Percentiles rank a stretch among this genome's conserved stretches.
These are phyloP conservation scores for Ceyx margarethae DNA, from an alignment of 2,113 vertebrate genomes.

Conservation along the genomic window DNA sequence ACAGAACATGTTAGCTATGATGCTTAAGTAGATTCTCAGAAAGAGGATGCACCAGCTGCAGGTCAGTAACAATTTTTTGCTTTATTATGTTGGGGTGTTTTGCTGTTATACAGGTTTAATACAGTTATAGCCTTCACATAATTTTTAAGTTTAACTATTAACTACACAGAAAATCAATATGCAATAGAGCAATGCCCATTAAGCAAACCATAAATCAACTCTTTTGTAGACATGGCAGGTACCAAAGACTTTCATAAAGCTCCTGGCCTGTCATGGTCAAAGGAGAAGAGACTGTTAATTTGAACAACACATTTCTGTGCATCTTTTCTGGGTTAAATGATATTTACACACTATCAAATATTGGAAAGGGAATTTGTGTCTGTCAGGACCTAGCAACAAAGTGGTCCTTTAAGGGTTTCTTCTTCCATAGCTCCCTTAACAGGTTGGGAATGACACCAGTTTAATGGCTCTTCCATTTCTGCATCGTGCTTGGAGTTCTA, in stretches of 20 bases:
- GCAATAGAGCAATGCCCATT: constrained; percentile 3
- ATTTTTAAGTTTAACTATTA: constrained; percentile 46
- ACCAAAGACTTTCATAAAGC: background rate
- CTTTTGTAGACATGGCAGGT: background rate
- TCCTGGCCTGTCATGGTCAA: background rate
- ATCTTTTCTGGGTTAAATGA: background rate
- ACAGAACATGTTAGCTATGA: background rate
- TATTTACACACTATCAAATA: background rate
- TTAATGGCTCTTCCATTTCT: background rate
- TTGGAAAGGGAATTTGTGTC: background rate
- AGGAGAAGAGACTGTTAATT: background rate
- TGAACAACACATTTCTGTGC: background rate
- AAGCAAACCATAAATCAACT: background rate
- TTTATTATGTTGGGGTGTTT: background rate
- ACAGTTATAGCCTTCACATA: background rate
- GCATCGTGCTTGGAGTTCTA: background rate
- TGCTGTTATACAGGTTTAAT: background rate
- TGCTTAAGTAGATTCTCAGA: background rate
- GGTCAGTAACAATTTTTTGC: constrained; percentile 7
- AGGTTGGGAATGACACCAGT: background rate
- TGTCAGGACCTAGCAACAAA: background rate
- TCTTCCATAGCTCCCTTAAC: background rate
- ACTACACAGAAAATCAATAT: constrained; percentile 41
- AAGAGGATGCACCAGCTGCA: background rate
- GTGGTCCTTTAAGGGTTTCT: background rate